Evolutionary conservation across 1,140 invertebrate species (phyloP).

Genomic region (Elymnias hypermnestra): DNA sequence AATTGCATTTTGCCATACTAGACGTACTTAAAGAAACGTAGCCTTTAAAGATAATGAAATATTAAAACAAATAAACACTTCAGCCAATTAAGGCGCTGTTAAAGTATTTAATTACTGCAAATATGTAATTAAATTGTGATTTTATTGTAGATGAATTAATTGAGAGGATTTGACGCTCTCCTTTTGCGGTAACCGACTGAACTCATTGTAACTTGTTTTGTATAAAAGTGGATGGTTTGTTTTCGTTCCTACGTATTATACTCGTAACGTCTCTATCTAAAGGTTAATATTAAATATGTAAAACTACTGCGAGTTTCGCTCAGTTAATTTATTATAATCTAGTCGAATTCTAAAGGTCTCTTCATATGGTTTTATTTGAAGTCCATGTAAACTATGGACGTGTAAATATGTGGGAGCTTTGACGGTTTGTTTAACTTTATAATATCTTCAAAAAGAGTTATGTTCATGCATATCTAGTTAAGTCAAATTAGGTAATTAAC

Average conservation of each 20-base stretch:
- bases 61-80: slow-evolving; percentile 18
- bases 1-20: background rate
- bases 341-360: background rate
- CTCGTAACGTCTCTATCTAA: slow-evolving; percentile 50
- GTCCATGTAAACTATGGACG: background rate
- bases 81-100: slow-evolving; percentile 49
- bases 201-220: slow-evolving; percentile 24
- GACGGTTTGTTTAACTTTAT: no score
- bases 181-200: slow-evolving; percentile 38
- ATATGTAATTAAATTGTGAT: slow-evolving; percentile 55
- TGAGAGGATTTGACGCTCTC: slow-evolving; percentile 36
- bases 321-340: slow-evolving; percentile 1
- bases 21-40: background rate
- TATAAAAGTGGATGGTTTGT: slow-evolving; percentile 27
- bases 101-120: slow-evolving; percentile 49
- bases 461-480: no score
- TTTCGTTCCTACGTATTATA: slow-evolving; percentile 7
- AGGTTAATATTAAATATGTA: slow-evolving; percentile 6
- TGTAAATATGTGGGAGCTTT: no score
- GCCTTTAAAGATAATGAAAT: slow-evolving; percentile 11
- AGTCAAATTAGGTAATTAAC: no score
- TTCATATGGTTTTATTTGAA: background rate
- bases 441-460: no score
- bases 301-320: background rate
- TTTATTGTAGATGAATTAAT: slow-evolving; percentile 60